Conservation (phyloP, 2,113 vertebrate genomes). For the Equus quagga region DNA sequence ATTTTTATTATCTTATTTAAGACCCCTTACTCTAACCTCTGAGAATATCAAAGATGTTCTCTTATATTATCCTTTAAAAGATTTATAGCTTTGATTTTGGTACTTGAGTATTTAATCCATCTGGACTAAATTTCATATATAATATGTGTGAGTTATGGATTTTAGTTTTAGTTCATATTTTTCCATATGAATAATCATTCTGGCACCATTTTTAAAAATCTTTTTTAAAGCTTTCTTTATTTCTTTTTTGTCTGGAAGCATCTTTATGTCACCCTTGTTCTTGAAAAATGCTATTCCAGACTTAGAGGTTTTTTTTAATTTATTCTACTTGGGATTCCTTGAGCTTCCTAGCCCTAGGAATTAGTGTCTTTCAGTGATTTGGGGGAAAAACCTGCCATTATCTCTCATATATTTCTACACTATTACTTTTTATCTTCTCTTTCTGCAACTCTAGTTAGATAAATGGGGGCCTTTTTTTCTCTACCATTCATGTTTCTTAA, state of each 20-base stretch:
- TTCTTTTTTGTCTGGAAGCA: not conserved
- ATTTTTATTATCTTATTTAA: constrained; percentile 7
- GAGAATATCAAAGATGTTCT: not conserved
- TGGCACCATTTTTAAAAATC: not conserved
- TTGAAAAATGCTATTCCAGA: not conserved
- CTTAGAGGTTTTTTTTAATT: not conserved
- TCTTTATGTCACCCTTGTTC: not conserved
- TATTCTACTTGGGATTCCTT: not conserved
- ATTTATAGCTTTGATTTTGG: not conserved
- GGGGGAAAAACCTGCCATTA: not conserved
- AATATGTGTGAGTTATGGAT: not conserved
- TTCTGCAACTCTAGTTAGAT: not conserved
- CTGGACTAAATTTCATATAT: not conserved
- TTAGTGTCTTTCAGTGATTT: not conserved
- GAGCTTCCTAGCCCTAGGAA: not conserved
- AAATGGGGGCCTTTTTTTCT: not conserved
- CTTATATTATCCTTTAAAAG: not conserved
- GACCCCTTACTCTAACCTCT: not conserved
- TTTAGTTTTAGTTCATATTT: not conserved
- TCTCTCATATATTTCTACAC: not conserved
- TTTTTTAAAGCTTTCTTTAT: not conserved
- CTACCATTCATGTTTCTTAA: not conserved
- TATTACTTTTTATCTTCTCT: not conserved
- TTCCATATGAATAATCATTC: constrained; percentile 11
- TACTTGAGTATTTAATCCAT: not conserved